Base-by-base conservation (phyloP, 92 coral and sea anemone genomes). In the Isaurus tuberculatus region DNA sequence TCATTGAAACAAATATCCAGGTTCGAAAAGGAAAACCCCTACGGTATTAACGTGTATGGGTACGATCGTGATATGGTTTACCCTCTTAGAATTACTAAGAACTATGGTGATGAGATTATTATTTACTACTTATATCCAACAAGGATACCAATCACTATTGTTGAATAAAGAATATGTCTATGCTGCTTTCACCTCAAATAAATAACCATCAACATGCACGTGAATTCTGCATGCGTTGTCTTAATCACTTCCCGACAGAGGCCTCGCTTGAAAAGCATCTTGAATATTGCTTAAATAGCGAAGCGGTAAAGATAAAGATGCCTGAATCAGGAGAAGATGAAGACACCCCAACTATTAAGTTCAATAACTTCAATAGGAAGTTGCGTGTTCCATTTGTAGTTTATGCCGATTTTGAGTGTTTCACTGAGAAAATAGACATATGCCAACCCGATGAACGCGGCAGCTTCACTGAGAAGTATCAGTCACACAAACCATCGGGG, bases 141-240 rank as follows among this genome's bases (percentile, higher is more conserved):
- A 67, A 83, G 17, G 53, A 88, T 27, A 75, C 79, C 0, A 83
- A 75, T 66, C 91, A 87, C 60, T 87, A 81, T 65, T 87, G 87
- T 43, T 82, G 80, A 84, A 87, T 82, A 0, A 87, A 87, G 27
- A 67, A 73, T 53, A 74, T 81, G 71, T 0, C 1, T 0, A 88
- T 55, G 44, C 20, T 84, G 11, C 5, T 83, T 74, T 75, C 85
- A 13, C 19, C 81, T 0, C 81, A 88, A n/a, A 36, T 58, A 3
- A 69, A 43, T 40, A 83, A 88, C 0, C 69, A 77, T 27, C 20
- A 88, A 26, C 1, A 0, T 51, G 17, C 10, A 14, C 6, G 17
- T 3, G 4, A 14, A 3, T 14, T 51, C 1, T 51, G 61, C 0
- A n/a, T 3, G 3, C 10, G 61, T 5, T 51, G 61, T 51, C 0